Base-by-base conservation (phyloP, 2,888 invertebrate species). In the Drosophila parthenogenetica region DNA sequence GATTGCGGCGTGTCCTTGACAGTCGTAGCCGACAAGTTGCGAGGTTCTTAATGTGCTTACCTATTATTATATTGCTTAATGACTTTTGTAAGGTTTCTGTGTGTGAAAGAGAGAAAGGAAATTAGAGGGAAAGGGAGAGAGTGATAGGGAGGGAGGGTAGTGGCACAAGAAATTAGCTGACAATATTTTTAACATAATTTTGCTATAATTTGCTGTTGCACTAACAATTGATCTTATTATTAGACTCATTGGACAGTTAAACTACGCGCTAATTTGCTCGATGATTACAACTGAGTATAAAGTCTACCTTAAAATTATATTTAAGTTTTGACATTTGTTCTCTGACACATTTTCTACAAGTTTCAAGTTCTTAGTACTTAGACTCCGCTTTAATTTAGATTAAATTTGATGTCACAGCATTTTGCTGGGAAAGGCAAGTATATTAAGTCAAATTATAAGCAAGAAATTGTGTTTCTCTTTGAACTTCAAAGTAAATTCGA, bases 1-100 rank as follows among this genome's bases (percentile, higher is more conserved):
- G 77, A 55, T 40, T 60, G 45, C 13, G 54, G 60, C 55, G 59
- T 73, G 78, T 73, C 73, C 79, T 76, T 79, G 79, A 79, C 75
- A 73, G 65, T 71, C 51, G 54, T 50, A 62, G 43, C 59, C 74
- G 42, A 71, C 74, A 72, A 72, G 50, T 66, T 55, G 57, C 8
- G 37, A 58, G 58, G 45, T 57, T 61, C 70, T 58, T 70, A 74
- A 69, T 77, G 61, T 55, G 54, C 71, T 74, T 64, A 66, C 68
- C 68, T 63, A 63, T 71, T 71, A 71, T 77, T 73, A 74, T 71
- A 45, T 35, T 32, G 14, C 35, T 29, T 58, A 58, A 48, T 48
- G 39, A 58, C 39, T 39, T 29, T 39, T 43, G 42, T 13, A 11
- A 13, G 39, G 10, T 42, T n/a, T 13, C 40, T 14, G 13, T n/a